Evolutionary conservation across 2,888 invertebrate genomes (phyloP).

Genomic region (Steromphala cineraria): DNA sequence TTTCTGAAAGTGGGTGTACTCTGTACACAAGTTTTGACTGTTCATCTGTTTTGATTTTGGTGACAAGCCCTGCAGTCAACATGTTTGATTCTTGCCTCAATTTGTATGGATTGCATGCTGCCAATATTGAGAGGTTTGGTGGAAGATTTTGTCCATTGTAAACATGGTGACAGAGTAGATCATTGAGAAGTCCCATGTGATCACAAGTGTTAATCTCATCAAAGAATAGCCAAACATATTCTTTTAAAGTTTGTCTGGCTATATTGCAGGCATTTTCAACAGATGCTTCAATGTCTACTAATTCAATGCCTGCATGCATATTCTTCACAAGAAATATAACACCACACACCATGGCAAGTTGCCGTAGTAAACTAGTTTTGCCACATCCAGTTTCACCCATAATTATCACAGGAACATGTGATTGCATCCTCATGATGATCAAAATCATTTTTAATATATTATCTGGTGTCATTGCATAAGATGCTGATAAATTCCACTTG

Average conservation of each 20-base stretch:
- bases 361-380: constrained; percentile 26
- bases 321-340: background rate
- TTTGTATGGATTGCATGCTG: constrained; percentile 30
- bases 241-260: background rate
- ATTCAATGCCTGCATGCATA: constrained; percentile 26
- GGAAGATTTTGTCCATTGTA: constrained; percentile 16
- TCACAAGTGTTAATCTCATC: constrained; percentile 34
- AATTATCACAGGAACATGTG: constrained; percentile 25
- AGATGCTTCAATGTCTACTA: background rate
- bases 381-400: constrained; percentile 37
- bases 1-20: constrained; percentile 32
- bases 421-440: constrained; percentile 11
- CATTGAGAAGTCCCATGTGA: constrained; percentile 27
- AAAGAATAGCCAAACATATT: constrained; percentile 24
- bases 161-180: constrained; percentile 21
- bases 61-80: constrained; percentile 22
- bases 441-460: constrained; percentile 29
- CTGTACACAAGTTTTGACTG: constrained; percentile 26
- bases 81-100: background rate
- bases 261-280: background rate
- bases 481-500: background rate
- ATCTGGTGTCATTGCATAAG: constrained; percentile 28
- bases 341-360: constrained; percentile 18
- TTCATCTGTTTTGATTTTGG: constrained; percentile 23
- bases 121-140: constrained; percentile 21